Conservation (phyloP, 2,888 invertebrate species). For the Clivina fossor region DNA sequence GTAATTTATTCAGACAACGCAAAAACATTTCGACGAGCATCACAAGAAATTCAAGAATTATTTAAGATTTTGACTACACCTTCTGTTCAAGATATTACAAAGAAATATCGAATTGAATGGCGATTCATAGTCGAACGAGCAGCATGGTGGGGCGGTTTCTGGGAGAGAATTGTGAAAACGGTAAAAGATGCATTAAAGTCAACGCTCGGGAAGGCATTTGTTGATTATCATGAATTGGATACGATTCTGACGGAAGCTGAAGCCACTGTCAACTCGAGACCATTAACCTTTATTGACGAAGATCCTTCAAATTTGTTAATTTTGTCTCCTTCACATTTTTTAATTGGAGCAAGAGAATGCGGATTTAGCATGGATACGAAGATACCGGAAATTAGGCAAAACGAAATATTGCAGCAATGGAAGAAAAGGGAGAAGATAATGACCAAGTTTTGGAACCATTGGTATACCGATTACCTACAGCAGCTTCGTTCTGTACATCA, state of each 20-base stretch:
- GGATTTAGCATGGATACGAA: slow-evolving; percentile 1
- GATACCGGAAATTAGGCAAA: neutral
- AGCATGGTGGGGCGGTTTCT: slow-evolving; percentile 28
- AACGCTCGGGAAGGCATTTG: slow-evolving; percentile 2
- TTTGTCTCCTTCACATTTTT: slow-evolving; percentile 8
- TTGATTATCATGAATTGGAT: slow-evolving; percentile 13
- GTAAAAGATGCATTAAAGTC: neutral
- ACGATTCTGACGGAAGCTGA: no score
- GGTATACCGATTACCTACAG: slow-evolving; percentile 13
- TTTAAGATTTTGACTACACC: neutral
- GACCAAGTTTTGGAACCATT: slow-evolving; percentile 6
- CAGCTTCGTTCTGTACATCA: slow-evolving; percentile 12
- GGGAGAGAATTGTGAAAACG: slow-evolving; percentile 4
- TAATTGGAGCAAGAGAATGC: neutral
- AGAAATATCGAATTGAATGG: slow-evolving; percentile 23
- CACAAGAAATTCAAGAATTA: slow-evolving; percentile 19
- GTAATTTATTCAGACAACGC: slow-evolving; percentile 27
- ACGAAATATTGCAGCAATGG: slow-evolving; percentile 7
- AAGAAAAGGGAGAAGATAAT: neutral
- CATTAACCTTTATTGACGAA: slow-evolving; percentile 2
- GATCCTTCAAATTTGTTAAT: no score
- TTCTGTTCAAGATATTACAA: slow-evolving; percentile 4
- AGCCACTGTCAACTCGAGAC: slow-evolving; percentile 15
- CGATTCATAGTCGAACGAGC: slow-evolving; percentile 31
- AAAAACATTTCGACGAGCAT: slow-evolving; percentile 27